Evolutionary conservation across 2,888 invertebrate species (phyloP), one percentile per base, ranked within the genome.

Genomic region (Peribatodes rhomboidaria): DNA sequence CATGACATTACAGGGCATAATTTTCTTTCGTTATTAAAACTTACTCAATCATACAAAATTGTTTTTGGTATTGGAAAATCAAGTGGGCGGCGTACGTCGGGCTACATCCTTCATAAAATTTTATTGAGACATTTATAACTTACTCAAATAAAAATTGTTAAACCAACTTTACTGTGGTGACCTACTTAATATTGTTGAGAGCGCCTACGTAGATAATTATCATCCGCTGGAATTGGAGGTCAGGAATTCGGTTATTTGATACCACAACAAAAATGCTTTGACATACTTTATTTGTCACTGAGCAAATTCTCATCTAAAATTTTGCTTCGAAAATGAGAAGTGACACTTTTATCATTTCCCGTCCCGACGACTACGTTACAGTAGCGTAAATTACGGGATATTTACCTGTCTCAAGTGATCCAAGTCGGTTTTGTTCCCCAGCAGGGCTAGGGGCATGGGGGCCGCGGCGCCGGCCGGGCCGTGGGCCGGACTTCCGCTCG

Each of bases 401-500:
- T 33, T 89, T 81, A 96, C 96, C 94, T 96, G 95, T 94, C 97
- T 92, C 65, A 96, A 93, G 87, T 97, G 96, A 83, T 96, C 96
- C 81, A 97, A 91, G 89, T 97, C 97, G 39, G 95, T 95, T 87
- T 97, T 97, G 90, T 97, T 97, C 61, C 95, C 97, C 44, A 97
- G 90, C 53, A 97, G 87, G 47, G 96, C 95, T 16, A 95, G 90
- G 0, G 96, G 95, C 92, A 92, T 92, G 18, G 76, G 91, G 76
- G 79, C 90, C 70, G 84, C 84, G 74, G 86, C 88, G 78, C 79
- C 90, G 77, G 94, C 95, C 3, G 96, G 86, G 20, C 95, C 90
- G 69, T 96, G 94, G 1, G 95, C 93, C 0, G 95, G 95, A 55
- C 92, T 92, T 31, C 86, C 91, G n/a, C 84, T 90, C 47, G 94